Evolutionary conservation across 2,888 invertebrate species (phyloP), one percentile per base, ranked within the genome.

Genomic region (Tachystola acroxantha): DNA sequence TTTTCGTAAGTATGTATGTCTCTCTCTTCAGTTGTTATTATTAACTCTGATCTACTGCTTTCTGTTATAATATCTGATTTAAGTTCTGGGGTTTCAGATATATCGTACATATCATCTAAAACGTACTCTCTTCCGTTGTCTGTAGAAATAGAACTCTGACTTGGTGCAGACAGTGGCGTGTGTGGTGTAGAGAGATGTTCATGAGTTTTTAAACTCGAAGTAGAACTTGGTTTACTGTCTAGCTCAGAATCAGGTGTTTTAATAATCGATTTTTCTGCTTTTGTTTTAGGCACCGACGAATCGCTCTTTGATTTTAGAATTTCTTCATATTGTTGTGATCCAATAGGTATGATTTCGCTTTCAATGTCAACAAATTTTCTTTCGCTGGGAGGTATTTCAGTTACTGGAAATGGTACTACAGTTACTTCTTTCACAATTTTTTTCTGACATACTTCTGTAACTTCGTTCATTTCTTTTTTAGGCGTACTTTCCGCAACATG

Each of bases 61-160:
- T 85, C 87, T 22, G 74, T 77, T 2, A 68, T 52, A 31, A 78
- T 50, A 48, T 88, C 89, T 11, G 89, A 87, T 60, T 78, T 88
- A n/a, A 88, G 53, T 66, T 88, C 89, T 33, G 89, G 88, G 37
- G 89, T 89, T 71, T 90, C 90, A 26, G 85, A 89, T 53, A 88
- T 89, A 42, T 88, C 87, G 41, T 88, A 88, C 57, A 88, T 84
- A 39, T 90, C 89, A 52, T 90, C 90, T 44, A 91, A 62, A 32
- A 90, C 84, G 48, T 91, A 90, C 68, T 91, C 91, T 46, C 88
- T 74, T 7, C 91, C 91, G 63, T 91, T 90, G 49, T 91, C 90
- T 11, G 90, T 89, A 36, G 91, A 90, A 42, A 91, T 82, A 3
- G 91, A 91, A 56, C 90, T 90, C 64, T 90, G 89, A 54, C 91